Base-by-base conservation (phyloP, 1,140 invertebrate species). In the Drosophila bocqueti region DNA sequence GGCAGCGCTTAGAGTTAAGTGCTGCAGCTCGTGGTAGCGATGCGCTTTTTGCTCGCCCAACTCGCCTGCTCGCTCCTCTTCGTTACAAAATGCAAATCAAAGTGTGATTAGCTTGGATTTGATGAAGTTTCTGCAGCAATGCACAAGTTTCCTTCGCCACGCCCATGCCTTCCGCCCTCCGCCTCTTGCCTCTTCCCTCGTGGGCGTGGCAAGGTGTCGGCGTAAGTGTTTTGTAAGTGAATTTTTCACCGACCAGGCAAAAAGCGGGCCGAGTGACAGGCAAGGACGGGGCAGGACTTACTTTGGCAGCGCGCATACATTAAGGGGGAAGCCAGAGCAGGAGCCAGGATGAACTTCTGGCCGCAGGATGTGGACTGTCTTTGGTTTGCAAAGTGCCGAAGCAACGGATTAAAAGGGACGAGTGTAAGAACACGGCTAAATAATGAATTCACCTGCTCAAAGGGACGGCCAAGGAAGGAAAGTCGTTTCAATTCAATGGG, bases 21-120 rank as follows among this genome's bases (percentile, higher is more conserved):
- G 84, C 83, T 86, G 29, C 68, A 82, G 34, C 62, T 71, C 66
- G 78, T 78, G 75, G 75, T 75, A 24, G 59, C 62, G 69, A 66
- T 89, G 85, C 71, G 71, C 86, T 90, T 89, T 81, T 81, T 81
- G 74, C 65, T 62, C 45, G 64, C 45, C 58, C 82, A 78, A 68
- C 78, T 69, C 46, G 4, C 10, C n/a, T 4, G 9, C 49, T 60
- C 69, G 71, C 67, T 81, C 40, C 85, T 54, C 59, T 68, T 68
- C 69, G 69, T 68, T 90, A 75, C 79, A 63, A 85, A 90, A 90
- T 85, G 85, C 85, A 90, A 90, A 90, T 90, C 85, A 90, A 90
- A 90, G 86, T 90, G 85, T 90, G 86, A 90, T 90, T 90, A 90
- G 85, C 81, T 85, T 45, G 86, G 82, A 90, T 90, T 90, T 90